These are phyloP conservation scores for Ictalurus punctatus DNA, from an alignment of 2,113 vertebrate species.

Conservation along the genomic window DNA sequence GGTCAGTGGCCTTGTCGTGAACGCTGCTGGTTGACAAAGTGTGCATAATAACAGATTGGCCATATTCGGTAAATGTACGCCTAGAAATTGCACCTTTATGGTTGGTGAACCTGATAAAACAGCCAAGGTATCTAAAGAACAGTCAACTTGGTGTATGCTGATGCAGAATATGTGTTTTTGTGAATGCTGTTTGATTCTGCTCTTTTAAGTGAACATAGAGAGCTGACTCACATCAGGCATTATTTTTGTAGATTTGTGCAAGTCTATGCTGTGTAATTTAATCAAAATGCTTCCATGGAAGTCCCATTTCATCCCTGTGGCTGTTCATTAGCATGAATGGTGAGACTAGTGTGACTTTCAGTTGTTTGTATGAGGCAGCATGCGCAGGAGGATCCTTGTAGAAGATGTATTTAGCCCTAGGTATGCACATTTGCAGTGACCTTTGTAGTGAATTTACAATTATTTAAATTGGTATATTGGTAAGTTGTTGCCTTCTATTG, in stretches of 20 bases:
- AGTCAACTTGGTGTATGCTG: background rate
- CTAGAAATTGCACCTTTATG: background rate
- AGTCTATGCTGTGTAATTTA: background rate
- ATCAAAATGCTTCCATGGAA: background rate
- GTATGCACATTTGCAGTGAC: background rate
- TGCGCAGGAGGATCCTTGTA: background rate
- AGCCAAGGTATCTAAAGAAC: background rate
- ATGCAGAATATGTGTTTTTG: background rate
- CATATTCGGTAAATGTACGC: background rate
- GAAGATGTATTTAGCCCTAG: background rate
- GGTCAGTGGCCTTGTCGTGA: constrained; percentile 3
- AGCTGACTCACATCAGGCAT: background rate
- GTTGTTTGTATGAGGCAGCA: background rate
- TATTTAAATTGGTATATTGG: background rate
- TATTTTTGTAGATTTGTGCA: background rate
- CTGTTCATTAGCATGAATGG: background rate
- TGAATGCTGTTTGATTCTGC: background rate
- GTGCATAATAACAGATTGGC: background rate
- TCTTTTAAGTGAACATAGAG: background rate
- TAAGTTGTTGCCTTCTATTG: no score
- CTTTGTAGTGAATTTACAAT: background rate
- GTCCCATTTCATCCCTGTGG: background rate
- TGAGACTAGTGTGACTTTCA: background rate
- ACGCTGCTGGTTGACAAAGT: background rate
- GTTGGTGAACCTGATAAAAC: background rate